Evolutionary conservation across 2,888 invertebrate species (phyloP).

Genomic region (Noctua fimbriata): DNA sequence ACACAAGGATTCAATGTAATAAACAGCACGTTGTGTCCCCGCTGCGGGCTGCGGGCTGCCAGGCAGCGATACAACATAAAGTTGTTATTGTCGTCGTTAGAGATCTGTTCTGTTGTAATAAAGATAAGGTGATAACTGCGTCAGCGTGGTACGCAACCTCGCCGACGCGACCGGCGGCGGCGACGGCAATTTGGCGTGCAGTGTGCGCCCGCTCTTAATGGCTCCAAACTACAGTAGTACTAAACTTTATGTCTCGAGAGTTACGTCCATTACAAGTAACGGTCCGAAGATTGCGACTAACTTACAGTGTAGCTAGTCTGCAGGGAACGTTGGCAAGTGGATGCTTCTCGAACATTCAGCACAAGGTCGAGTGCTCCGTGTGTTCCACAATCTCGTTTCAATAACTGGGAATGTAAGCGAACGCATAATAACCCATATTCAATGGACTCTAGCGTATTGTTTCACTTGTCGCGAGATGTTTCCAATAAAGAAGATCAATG

Average conservation of each 20-base stretch:
- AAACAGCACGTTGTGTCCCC: background rate
- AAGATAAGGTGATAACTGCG: slow-evolving; percentile 19
- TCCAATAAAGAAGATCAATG: background rate
- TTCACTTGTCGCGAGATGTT: background rate
- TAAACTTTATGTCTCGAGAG: slow-evolving; percentile 11
- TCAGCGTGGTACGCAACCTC: background rate
- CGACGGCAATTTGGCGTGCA: background rate
- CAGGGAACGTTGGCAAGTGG: background rate
- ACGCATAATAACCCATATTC: background rate
- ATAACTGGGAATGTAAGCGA: slow-evolving; percentile 14
- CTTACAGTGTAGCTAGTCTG: background rate
- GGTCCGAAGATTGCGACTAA: background rate
- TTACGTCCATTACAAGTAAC: slow-evolving; percentile 9
- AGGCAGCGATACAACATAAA: background rate
- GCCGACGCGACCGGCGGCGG: background rate
- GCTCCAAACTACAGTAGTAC: background rate
- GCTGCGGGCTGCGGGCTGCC: background rate
- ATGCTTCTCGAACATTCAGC: background rate
- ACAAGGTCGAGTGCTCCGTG: background rate
- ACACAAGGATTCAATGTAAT: background rate
- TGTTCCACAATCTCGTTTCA: slow-evolving; percentile 1
- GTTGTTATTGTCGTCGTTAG: slow-evolving; percentile 2
- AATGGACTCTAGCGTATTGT: background rate
- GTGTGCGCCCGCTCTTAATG: background rate
- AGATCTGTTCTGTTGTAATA: slow-evolving; percentile 13